Conservation (phyloP, 2,888 invertebrate genomes). For the Clanis bilineata region DNA sequence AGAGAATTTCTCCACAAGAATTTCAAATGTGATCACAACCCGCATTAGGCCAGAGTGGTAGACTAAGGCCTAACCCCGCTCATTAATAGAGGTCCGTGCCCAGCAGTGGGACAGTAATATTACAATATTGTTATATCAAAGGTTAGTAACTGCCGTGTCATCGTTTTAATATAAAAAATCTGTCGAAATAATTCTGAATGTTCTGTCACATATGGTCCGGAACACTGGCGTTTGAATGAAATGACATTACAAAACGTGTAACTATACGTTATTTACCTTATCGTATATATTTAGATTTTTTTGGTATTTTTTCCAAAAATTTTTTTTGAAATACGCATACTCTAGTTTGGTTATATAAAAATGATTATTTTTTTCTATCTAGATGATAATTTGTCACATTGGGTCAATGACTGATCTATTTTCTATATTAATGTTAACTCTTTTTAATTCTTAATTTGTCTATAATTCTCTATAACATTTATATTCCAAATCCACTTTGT, state of each 20-base stretch:
- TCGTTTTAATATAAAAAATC: not conserved
- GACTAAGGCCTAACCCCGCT: no score
- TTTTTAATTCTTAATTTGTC: not conserved
- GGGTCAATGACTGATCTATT: not conserved
- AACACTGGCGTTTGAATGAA: not conserved
- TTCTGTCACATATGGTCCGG: not conserved
- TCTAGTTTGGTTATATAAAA: conserved; percentile 8
- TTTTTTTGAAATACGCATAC: conserved; percentile 29
- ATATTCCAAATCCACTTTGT: no score
- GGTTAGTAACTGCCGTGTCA: no score
- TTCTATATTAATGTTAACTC: not conserved
- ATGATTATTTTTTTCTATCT: not conserved
- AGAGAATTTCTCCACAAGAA: no score
- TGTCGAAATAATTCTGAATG: no score
- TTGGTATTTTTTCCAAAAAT: conserved; percentile 45
- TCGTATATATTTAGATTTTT: conserved; percentile 27
- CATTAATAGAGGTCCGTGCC: no score
- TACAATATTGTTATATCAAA: no score
- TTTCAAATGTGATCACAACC: no score
- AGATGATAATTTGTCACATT: not conserved
- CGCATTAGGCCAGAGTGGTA: no score
- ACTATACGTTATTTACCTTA: conserved; percentile 8
- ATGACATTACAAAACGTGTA: not conserved
- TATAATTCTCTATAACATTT: not conserved
- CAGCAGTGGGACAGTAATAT: no score